phyloP scores from a whole-genome alignment of 2,113 vertebrate species.

The Microcebus jonahi region DNA sequence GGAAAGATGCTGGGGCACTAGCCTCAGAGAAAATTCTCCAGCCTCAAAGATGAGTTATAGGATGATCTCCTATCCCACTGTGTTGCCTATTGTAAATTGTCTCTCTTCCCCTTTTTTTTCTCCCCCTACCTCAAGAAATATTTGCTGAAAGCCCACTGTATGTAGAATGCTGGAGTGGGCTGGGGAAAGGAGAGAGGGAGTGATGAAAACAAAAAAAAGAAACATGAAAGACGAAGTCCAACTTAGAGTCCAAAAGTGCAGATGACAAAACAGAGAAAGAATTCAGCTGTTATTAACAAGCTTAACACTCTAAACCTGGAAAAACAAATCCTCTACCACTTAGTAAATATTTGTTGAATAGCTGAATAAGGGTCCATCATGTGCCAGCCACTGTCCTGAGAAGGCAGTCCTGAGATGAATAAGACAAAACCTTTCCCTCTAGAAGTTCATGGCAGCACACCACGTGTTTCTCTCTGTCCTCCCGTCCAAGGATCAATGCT shows the following conservation, averaged over 20 bases:
- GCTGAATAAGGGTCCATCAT: background rate
- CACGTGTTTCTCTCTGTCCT: accelerated
- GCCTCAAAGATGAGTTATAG: background rate
- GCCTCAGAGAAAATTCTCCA: background rate
- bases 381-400: background rate
- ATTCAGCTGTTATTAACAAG: slow-evolving; percentile 51
- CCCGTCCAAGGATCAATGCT: background rate
- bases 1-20: background rate
- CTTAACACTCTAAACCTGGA: slow-evolving; percentile 57
- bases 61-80: background rate
- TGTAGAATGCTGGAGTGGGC: background rate
- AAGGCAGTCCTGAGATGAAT: background rate
- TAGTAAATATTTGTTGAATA: slow-evolving; percentile 57
- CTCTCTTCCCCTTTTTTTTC: background rate
- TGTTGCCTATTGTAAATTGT: background rate
- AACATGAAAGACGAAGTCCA: slow-evolving; percentile 9
- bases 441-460: background rate
- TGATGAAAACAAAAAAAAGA: background rate
- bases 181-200: background rate
- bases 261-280: slow-evolving; percentile 61
- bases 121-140: background rate
- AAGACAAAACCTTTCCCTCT: background rate
- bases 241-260: slow-evolving; percentile 32
- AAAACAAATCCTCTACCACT: slow-evolving; percentile 53
- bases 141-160: background rate